phyloP scores from a whole-genome alignment of 2,888 invertebrate genomes.

The Dysmachus trigonus region DNA sequence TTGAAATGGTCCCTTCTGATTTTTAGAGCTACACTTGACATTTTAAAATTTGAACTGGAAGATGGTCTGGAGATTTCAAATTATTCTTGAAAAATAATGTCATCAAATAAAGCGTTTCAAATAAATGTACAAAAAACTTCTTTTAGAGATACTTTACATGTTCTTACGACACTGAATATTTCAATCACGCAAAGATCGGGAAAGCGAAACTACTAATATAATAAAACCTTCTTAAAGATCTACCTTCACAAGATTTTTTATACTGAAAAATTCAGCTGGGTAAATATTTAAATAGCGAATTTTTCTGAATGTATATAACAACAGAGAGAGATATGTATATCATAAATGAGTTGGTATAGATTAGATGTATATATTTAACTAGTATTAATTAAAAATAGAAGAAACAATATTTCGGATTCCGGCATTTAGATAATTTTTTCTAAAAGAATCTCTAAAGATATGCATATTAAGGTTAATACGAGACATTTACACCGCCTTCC shows the following conservation, averaged over 20 bases:
- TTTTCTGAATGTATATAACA: not conserved
- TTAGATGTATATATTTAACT: too few relatives aligned
- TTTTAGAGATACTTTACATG: too few relatives aligned
- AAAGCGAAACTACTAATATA: not conserved
- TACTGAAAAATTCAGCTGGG: not conserved
- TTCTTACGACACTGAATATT: too few relatives aligned
- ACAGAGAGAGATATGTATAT: not conserved
- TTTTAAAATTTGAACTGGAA: too few relatives aligned
- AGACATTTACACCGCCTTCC: not conserved
- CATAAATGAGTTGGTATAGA: too few relatives aligned
- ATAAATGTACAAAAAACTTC: too few relatives aligned
- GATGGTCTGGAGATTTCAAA: too few relatives aligned
- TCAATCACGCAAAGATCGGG: not conserved
- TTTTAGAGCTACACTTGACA: too few relatives aligned
- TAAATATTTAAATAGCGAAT: not conserved
- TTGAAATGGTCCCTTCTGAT: too few relatives aligned
- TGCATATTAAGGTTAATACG: not conserved
- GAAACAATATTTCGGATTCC: not conserved
- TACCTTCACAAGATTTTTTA: not conserved
- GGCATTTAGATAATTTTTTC: not conserved
- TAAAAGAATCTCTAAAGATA: not conserved
- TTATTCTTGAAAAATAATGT: too few relatives aligned
- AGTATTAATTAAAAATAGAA: not conserved
- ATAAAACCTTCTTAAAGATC: not conserved
- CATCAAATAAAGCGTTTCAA: too few relatives aligned